A percentile compares a stretch with the other conserved stretches of the same genome.
These are phyloP conservation scores for Ptilorrhoa leucosticta DNA, from an alignment of 2,113 vertebrate species.

Conservation along the genomic window DNA sequence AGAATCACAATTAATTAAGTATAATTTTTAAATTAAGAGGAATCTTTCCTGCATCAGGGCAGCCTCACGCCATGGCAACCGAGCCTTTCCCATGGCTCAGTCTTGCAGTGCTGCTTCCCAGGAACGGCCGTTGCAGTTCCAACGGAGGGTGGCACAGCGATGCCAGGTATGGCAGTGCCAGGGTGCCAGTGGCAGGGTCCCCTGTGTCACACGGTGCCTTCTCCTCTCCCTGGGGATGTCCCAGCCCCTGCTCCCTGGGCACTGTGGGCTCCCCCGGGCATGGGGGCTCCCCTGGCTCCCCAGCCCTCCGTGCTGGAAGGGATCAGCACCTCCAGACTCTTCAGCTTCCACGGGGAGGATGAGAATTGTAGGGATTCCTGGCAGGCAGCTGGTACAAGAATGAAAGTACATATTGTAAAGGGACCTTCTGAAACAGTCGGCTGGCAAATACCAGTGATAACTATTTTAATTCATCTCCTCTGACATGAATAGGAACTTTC, in stretches of 20 bases:
- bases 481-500: constrained; percentile 61
- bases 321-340: neutral
- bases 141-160: fast-evolving
- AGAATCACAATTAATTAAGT: neutral
- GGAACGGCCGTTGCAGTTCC: fast-evolving
- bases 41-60: neutral
- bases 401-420: neutral
- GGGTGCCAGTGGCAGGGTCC: neutral
- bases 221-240: neutral
- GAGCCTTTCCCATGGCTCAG: neutral
- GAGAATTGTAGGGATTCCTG: fast-evolving
- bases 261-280: neutral
- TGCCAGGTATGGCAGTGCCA: neutral
- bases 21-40: neutral
- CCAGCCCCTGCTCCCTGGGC: neutral
- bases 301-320: neutral
- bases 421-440: neutral
- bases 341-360: fast-evolving
- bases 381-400: neutral
- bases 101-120: fast-evolving
- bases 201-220: fast-evolving
- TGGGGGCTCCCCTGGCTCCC: neutral
- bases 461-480: constrained; percentile 50
- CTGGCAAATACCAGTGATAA: constrained; percentile 25
- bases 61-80: neutral